Conservation (phyloP, 1,140 invertebrate genomes). For the Trypoxylus dichotomus region DNA sequence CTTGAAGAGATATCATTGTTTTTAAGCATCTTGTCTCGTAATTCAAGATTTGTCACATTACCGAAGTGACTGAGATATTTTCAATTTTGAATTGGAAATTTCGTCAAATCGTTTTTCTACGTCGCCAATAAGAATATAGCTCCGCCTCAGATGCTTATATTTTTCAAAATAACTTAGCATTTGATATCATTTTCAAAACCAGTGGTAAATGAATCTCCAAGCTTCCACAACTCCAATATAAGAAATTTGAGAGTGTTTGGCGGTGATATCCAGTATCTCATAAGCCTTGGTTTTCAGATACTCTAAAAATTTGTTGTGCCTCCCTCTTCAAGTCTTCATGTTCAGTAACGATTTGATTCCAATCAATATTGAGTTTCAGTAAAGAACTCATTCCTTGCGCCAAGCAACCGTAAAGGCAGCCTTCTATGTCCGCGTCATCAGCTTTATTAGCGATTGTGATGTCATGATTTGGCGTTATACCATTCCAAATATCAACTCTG, state of each 20-base stretch:
- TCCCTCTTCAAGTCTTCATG: neutral
- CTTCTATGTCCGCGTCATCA: neutral
- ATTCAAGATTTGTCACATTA: neutral
- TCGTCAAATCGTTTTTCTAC: neutral
- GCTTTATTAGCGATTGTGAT: neutral
- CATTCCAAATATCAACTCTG: neutral
- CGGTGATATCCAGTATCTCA: neutral
- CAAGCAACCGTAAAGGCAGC: neutral
- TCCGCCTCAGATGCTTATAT: neutral
- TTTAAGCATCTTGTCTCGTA: neutral
- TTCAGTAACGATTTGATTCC: neutral
- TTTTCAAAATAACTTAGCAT: neutral
- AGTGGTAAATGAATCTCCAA: neutral
- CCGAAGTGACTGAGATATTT: neutral
- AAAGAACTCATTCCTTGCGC: neutral
- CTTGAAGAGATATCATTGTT: neutral
- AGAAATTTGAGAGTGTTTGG: neutral
- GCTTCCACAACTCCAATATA: neutral
- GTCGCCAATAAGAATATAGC: neutral
- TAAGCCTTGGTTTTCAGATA: neutral
- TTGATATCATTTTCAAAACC: neutral
- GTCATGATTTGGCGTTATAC: neutral
- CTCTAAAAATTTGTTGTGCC: neutral
- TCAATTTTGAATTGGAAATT: neutral
- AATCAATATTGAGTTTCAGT: neutral